Evolutionary conservation across 2,113 vertebrate species (phyloP).

Genomic region (Engraulis encrasicolus): DNA sequence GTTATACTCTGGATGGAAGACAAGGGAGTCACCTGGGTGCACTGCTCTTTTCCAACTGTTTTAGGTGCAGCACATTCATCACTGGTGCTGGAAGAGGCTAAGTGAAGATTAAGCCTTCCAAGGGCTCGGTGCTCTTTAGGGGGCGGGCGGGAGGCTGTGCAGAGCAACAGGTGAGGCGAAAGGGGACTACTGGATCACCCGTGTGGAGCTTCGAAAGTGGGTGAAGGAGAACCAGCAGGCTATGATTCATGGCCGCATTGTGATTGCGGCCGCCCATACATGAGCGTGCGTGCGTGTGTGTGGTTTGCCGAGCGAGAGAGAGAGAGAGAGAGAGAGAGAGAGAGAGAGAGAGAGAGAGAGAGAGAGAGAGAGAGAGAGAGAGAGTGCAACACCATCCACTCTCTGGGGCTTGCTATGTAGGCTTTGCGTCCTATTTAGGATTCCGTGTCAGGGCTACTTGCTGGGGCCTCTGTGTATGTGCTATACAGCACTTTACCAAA

Average conservation of each 20-base stretch:
- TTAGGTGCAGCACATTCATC: background rate
- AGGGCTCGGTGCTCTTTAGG: background rate
- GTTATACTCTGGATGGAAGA: background rate
- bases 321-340: conserved; percentile 18
- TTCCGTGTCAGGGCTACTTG: conserved; percentile 58
- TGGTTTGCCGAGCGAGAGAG: conserved; percentile 16
- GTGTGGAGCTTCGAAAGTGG: conserved; percentile 42
- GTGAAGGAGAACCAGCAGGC: conserved; percentile 60
- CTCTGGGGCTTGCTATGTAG: conserved; percentile 49
- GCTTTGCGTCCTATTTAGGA: conserved; percentile 59
- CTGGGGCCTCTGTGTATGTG: conserved; percentile 54
- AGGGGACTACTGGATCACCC: conserved; percentile 45
- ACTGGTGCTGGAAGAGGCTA: background rate
- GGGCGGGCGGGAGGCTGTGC: too few relatives aligned
- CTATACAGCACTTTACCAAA: conserved; percentile 37
- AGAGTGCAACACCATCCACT: conserved; percentile 29
- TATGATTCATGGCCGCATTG: conserved; percentile 59
- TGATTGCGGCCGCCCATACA: too few relatives aligned
- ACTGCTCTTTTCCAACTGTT: background rate
- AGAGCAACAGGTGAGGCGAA: conserved; percentile 10
- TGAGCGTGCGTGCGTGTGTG: conserved; percentile 44
- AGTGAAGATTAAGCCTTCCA: background rate
- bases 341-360: conserved; percentile 15
- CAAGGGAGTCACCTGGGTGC: background rate
- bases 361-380: conserved; percentile 14